Conservation (phyloP, 2,113 vertebrate species). For the Zootoca vivipara region DNA sequence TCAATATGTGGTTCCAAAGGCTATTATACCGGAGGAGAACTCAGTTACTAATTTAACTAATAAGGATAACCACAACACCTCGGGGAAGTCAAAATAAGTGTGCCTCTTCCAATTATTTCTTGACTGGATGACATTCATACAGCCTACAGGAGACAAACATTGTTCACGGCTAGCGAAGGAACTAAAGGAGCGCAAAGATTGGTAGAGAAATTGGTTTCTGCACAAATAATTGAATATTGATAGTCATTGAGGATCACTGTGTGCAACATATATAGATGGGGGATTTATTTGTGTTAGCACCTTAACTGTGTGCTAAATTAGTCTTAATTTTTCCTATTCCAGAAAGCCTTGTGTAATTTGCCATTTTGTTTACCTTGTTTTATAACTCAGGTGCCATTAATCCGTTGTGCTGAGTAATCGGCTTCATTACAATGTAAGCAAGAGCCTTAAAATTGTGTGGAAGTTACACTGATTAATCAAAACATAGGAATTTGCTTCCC, state of each 20-base stretch:
- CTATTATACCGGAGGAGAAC: neutral
- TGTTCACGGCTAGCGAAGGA: neutral
- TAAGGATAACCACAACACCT: neutral
- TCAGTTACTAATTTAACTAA: constrained; percentile 5
- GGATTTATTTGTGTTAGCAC: neutral
- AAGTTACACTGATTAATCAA: constrained; percentile 40
- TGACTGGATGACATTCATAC: neutral
- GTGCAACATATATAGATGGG: neutral
- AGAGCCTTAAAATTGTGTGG: constrained; percentile 21
- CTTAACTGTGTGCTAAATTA: neutral
- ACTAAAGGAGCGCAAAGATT: neutral
- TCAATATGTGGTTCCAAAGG: neutral
- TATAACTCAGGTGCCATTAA: constrained; percentile 27
- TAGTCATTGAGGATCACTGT: neutral
- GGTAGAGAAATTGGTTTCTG: neutral
- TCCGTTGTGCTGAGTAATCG: constrained; percentile 23
- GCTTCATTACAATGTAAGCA: constrained; percentile 40
- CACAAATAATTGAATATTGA: neutral
- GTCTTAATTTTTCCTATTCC: neutral
- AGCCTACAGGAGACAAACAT: neutral
- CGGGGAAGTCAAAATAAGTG: neutral
- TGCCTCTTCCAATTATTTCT: constrained; percentile 11
- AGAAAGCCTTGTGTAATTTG: constrained; percentile 15
- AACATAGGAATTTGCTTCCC: constrained; percentile 42
- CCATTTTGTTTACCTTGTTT: constrained; percentile 43